Percentiles rank a stretch among this genome's conserved stretches.
Conservation (phyloP, 2,888 invertebrate genomes). For the Sussaba pulchella region DNA sequence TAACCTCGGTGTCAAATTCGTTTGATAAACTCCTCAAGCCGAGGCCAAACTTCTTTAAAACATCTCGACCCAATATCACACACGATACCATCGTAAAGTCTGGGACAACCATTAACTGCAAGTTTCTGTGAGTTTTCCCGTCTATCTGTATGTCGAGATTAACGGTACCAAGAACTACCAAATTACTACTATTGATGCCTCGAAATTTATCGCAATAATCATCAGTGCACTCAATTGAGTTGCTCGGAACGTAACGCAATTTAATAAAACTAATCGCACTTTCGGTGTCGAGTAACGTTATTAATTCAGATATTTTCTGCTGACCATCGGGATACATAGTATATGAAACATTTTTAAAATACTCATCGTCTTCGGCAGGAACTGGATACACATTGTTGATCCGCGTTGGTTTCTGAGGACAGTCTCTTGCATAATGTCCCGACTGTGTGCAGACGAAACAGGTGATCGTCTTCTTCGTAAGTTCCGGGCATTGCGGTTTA, state of each 20-base stretch:
- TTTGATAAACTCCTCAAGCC: too few relatives aligned
- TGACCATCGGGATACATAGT: slow-evolving; percentile 20
- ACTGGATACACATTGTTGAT: slow-evolving; percentile 41
- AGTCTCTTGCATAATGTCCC: slow-evolving; percentile 6
- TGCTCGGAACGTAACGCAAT: slow-evolving; percentile 20
- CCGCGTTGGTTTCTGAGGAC: slow-evolving; percentile 17
- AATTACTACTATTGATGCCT: slow-evolving; percentile 35
- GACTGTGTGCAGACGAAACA: slow-evolving; percentile 17
- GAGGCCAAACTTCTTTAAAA: slow-evolving; percentile 28
- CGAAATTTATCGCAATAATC: slow-evolving; percentile 1
- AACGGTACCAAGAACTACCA: slow-evolving; percentile 27
- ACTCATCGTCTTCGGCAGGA: slow-evolving; percentile 50
- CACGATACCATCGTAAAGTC: slow-evolving; percentile 32
- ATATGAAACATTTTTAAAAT: slow-evolving; percentile 37
- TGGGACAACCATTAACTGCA: slow-evolving; percentile 32
- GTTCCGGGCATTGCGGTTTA: neutral
- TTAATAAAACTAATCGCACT: slow-evolving; percentile 60
- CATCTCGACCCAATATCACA: slow-evolving; percentile 30
- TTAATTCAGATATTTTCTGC: slow-evolving; percentile 9
- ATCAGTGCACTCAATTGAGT: slow-evolving; percentile 8
- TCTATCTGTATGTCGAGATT: neutral
- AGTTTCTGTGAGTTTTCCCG: neutral
- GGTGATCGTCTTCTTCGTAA: neutral
- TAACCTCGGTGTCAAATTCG: neutral
- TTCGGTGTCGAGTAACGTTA: slow-evolving; percentile 57